Conservation (phyloP, 2,888 invertebrate genomes). For the Mechanitis mazaeus region DNA sequence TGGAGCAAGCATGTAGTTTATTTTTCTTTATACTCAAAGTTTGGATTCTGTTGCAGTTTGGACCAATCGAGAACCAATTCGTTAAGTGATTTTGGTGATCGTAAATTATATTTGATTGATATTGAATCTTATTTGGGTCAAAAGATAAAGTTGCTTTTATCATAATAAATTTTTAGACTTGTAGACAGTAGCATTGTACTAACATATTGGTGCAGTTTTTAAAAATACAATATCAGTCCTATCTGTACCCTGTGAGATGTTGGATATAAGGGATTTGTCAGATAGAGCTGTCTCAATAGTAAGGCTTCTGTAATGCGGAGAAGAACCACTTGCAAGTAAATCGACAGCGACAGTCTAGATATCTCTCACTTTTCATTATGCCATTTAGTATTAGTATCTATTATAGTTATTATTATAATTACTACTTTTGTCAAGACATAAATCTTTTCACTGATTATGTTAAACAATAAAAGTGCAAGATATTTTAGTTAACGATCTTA, state of each 20-base stretch:
- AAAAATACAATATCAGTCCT: slow-evolving; percentile 12
- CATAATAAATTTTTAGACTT: not conserved
- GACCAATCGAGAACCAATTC: slow-evolving; percentile 23
- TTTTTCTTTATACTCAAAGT: slow-evolving; percentile 22
- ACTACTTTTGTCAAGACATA: too few species aligned
- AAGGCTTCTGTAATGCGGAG: slow-evolving; percentile 13
- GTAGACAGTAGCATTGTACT: not conserved
- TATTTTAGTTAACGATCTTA: too few species aligned
- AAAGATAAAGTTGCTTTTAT: not conserved
- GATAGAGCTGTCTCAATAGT: slow-evolving; percentile 15
- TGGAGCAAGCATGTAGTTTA: slow-evolving; percentile 17
- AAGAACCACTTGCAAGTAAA: slow-evolving; percentile 6
- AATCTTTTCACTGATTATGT: too few species aligned
- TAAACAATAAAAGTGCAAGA: too few species aligned
- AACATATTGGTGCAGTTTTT: not conserved
- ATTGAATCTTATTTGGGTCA: too few species aligned
- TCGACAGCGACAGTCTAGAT: not conserved
- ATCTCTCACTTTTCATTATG: not conserved
- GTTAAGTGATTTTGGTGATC: slow-evolving; percentile 18
- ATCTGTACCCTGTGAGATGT: slow-evolving; percentile 13
- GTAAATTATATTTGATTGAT: not conserved
- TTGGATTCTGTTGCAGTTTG: slow-evolving; percentile 13
- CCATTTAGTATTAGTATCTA: not conserved
- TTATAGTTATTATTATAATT: not conserved
- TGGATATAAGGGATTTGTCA: slow-evolving; percentile 27